A percentile compares a stretch with the other conserved stretches of the same genome.
Evolutionary conservation across 2,888 invertebrate genomes (phyloP).

Genomic region (Morinoia aosen): DNA sequence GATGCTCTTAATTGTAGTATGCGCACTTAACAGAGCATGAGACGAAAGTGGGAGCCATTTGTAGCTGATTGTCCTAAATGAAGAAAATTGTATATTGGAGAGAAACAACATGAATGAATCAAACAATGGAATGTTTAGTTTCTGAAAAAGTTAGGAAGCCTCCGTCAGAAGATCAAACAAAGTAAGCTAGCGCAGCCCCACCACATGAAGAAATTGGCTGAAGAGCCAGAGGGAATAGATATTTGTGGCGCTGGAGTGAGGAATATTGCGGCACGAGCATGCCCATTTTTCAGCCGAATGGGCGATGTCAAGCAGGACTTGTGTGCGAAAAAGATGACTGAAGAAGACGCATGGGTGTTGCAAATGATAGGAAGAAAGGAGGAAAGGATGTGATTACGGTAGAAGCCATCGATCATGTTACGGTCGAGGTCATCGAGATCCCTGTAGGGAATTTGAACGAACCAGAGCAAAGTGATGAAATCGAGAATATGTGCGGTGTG

Average conservation of each 20-base stretch:
- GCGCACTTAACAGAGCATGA: too few relatives aligned
- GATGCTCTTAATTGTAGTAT: too few relatives aligned
- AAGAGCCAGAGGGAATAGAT: background rate
- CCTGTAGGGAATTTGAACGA: background rate
- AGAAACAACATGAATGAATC: too few relatives aligned
- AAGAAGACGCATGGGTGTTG: constrained; percentile 3
- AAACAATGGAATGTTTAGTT: background rate
- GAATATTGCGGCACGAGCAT: background rate
- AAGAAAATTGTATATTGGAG: too few relatives aligned
- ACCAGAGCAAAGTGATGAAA: background rate
- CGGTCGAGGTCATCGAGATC: background rate
- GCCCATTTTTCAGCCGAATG: background rate
- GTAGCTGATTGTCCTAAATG: too few relatives aligned
- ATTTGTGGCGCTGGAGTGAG: background rate
- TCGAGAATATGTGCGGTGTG: background rate
- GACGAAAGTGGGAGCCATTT: too few relatives aligned
- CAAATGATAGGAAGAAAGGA: background rate
- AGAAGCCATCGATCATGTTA: background rate
- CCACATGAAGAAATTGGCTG: background rate
- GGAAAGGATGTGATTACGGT: background rate
- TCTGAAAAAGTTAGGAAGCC: background rate
- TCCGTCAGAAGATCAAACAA: background rate
- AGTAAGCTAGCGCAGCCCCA: background rate
- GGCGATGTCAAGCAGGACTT: background rate
- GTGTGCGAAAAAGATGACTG: background rate